Evolutionary conservation across 2,888 invertebrate species (phyloP).

Genomic region (Drosophila meridiana): DNA sequence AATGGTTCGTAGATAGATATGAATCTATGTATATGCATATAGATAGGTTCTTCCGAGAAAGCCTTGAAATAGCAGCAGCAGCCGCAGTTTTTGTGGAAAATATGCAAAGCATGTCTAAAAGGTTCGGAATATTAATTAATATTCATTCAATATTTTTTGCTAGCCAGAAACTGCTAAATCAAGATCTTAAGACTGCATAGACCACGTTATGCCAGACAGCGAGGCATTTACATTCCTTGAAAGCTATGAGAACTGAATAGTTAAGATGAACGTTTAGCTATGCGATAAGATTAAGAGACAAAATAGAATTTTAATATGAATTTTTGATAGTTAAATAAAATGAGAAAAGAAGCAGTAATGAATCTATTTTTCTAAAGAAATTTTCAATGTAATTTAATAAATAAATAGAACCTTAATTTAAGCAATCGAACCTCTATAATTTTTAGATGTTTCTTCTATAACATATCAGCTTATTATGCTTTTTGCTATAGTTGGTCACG

Average conservation of each 20-base stretch:
- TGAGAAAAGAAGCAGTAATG: not conserved
- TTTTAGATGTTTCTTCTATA: not conserved
- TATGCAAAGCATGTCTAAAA: not conserved
- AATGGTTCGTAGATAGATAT: not conserved
- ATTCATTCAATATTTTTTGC: not conserved
- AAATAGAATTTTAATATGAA: not conserved
- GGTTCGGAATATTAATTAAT: not conserved
- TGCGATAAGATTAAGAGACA: not conserved
- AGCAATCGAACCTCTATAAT: not conserved
- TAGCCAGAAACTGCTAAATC: slow-evolving; percentile 8
- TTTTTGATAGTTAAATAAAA: not conserved
- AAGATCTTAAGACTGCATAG: not conserved
- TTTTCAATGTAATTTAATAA: no score
- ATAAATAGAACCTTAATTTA: not conserved
- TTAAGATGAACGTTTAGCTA: not conserved
- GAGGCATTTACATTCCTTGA: not conserved
- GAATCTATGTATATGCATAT: not conserved
- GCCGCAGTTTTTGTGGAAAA: not conserved
- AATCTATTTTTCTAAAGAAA: not conserved
- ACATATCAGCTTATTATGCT: no score
- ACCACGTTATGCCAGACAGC: slow-evolving; percentile 1
- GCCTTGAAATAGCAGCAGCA: not conserved
- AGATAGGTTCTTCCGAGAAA: not conserved
- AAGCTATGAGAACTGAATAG: slow-evolving; percentile 2
- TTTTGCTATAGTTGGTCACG: not conserved